Conservation (phyloP, 2,113 vertebrate species). For the Stegostoma tigrinum region DNA sequence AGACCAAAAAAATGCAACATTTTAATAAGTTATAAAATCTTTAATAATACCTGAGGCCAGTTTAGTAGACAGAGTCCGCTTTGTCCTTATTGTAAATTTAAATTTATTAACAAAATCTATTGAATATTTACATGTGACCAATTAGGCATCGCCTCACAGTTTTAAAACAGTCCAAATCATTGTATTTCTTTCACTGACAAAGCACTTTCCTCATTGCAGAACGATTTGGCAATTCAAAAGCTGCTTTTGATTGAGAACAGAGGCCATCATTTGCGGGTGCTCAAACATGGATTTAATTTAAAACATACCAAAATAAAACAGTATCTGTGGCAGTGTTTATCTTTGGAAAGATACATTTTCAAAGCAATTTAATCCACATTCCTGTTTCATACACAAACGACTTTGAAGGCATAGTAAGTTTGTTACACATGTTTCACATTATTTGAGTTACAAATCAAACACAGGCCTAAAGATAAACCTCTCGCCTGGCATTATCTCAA, state of each 20-base stretch:
- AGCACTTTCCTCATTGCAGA: neutral
- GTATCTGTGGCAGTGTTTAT: neutral
- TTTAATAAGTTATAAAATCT: neutral
- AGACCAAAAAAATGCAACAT: neutral
- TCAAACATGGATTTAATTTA: neutral
- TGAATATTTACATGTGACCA: neutral
- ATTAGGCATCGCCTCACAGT: neutral
- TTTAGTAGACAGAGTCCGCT: neutral
- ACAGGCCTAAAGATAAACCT: neutral
- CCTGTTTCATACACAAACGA: neutral
- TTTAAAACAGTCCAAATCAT: neutral
- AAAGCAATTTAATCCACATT: neutral
- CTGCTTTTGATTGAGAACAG: neutral
- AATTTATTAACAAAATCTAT: neutral
- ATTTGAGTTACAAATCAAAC: neutral
- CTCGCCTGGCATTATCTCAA: neutral
- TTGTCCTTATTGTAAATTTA: neutral
- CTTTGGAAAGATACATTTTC: neutral
- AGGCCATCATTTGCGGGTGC: neutral
- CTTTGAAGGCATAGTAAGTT: neutral
- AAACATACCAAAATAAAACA: neutral
- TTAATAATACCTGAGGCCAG: neutral
- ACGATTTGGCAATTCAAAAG: neutral
- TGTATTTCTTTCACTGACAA: neutral
- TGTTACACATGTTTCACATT: neutral